These are phyloP conservation scores for Colossoma macropomum DNA, from an alignment of 2,113 vertebrate genomes.

Conservation along the genomic window DNA sequence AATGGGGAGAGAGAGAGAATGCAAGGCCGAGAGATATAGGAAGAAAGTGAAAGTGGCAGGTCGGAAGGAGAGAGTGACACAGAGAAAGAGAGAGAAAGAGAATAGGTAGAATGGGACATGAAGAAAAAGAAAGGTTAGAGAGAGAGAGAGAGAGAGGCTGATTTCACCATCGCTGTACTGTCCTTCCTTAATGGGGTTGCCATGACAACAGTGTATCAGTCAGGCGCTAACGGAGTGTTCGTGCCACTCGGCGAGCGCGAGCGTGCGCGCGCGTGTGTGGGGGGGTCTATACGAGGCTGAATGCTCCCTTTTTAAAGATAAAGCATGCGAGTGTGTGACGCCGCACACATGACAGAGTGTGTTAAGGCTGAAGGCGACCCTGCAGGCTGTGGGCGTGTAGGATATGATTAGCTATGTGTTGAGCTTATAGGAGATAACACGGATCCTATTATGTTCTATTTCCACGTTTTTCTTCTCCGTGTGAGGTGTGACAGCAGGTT, in stretches of 20 bases:
- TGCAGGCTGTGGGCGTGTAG: neutral
- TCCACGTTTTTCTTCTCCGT: slow-evolving; percentile 30
- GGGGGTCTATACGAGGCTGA: slow-evolving; percentile 47
- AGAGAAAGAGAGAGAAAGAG: slow-evolving; percentile 53
- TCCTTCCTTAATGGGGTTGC: slow-evolving; percentile 82
- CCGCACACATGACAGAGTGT: neutral
- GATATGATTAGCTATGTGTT: slow-evolving; percentile 55
- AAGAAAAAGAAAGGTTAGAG: slow-evolving; percentile 41
- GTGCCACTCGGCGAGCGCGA: slow-evolving; percentile 33
- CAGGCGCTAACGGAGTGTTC: slow-evolving; percentile 63
- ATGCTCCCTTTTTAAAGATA: slow-evolving; percentile 36
- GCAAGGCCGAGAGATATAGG: no score
- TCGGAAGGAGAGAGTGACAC: neutral
- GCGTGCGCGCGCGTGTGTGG: slow-evolving; percentile 38
- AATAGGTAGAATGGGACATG: no score
- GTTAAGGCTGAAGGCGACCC: neutral
- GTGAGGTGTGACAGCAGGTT: slow-evolving; percentile 60
- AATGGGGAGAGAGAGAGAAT: slow-evolving; percentile 55
- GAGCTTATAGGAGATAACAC: slow-evolving; percentile 49
- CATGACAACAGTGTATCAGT: slow-evolving; percentile 80
- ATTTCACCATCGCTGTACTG: slow-evolving; percentile 76
- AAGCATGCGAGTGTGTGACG: slow-evolving; percentile 53
- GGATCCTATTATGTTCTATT: slow-evolving; percentile 4
- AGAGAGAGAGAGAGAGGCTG: slow-evolving; percentile 63
- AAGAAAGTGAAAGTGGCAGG: no score